Evolutionary conservation across 2,888 invertebrate genomes (phyloP), one percentile per base, ranked within the genome.

Genomic region (Lampropteryx suffumata): DNA sequence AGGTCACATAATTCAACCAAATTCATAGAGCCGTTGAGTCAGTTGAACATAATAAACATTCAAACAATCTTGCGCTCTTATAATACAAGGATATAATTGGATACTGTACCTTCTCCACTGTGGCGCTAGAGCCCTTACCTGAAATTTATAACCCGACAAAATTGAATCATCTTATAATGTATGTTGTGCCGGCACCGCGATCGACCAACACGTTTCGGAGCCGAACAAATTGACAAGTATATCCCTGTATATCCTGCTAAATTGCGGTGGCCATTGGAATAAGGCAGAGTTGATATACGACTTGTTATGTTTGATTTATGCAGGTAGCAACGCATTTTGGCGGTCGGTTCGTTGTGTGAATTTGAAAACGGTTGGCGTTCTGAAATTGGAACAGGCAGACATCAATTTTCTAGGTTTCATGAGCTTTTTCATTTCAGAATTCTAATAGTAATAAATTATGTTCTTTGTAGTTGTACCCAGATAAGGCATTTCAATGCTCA

Each of bases 101-200:
- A 7, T 40, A 42, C 58, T 54, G 26, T 32, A 46, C 35, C 6
- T 24, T 7, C 17, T 61, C 33, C 41, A 48, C 70, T 69, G 64
- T 64, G 62, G 8, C 40, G 10, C 41, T 46, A 54, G 48, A 41
- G 37, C 36, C 35, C 46, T 28, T 59, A 45, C 9, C 58, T 66
- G 55, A 71, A 79, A 83, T 82, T 77, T 81, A 81, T 77, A 79
- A 80, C 69, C 73, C 76, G 73, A 70, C 81, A 70, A 82, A 82
- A 79, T 81, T 66, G 68, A 79, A 79, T 76, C 68, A 73, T 73
- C 77, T 62, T 74, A 64, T 71, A 78, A 78, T 72, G 66, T 69
- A 71, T 70, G 64, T 66, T 60, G 69, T 63, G 65, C 43, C 63
- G 7, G 24, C 33, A n/a, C 41, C 13, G 24, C 65, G 59, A 67